Evolutionary conservation across 1,140 invertebrate species (phyloP), one percentile per base, ranked within the genome.

Genomic region (Drosophila bifasciata): DNA sequence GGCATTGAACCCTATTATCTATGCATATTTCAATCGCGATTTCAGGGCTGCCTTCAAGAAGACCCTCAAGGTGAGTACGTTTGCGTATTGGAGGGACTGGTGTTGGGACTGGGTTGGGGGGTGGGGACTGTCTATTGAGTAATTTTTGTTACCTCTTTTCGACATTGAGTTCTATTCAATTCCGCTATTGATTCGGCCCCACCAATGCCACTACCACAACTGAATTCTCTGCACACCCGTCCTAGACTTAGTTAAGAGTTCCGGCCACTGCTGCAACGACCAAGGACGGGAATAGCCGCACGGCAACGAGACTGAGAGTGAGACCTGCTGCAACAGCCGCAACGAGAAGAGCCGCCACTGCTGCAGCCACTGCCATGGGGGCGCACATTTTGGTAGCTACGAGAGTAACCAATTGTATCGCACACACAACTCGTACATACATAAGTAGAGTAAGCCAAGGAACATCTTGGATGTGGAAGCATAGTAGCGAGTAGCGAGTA

Each of bases 21-120:
- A 99, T 93, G 97, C 97, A 15, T 99, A 99, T 92, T 99, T 98
- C 93, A 99, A 99, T 92, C 93, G 97, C 43, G 98, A 99, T 91
- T 99, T 99, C 91, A 93, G 98, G 63, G 95, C 95, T 41, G 97
- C 98, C 1, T 99, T 99, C 93, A 96, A 97, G 91, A 97, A 97
- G 90, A 98, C 97, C 1, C 94, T 99, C 66, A 96, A 97, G 92
- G 96, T 95, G 66, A 97, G 84, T 84, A 40, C 32, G 11, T 25
- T 45, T 15, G 28, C 19, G 9, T 13, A 15, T 3, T 16, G 19
- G 2, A 6, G 28, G 0, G n/a, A n/a, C n/a, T 9, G 28, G 2
- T 8, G 25, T 3, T 72, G 25, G 95, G 59, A n/a, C 45, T 51
- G 45, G 40, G 60, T 40, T 63, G 53, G 43, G 17, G 21, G 28